Base-by-base conservation (phyloP, 2,113 vertebrate species). In the Eptatretus burgeri region DNA sequence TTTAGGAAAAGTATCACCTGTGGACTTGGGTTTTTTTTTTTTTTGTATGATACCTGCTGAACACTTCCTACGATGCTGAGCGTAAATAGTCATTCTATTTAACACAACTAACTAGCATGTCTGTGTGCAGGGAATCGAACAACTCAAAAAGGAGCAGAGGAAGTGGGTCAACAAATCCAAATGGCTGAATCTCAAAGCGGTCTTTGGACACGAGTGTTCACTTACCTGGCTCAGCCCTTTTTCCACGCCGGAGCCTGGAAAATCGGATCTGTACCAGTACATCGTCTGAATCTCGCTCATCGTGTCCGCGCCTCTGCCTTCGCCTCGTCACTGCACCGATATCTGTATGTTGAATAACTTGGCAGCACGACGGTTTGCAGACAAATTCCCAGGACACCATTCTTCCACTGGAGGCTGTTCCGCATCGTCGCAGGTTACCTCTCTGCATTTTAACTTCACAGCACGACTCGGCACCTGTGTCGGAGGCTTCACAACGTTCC, bases 81-180 rank as follows among this genome's bases (percentile, higher is more conserved):
- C 65, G 68, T 56, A 67, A 49, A 4, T 62, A 66, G 51, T 69
- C 68, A 51, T 64, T 64, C 71, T 70, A 67, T 1, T 13, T 63
- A 66, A 60, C 71, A 72, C 66, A 70, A 63, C 18, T 64, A 62
- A 10, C 65, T 63, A 66, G 67, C 69, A 64, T 81, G 70, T 78
- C 51, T 75, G 66, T 75, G 79, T 74, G 67, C 81, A 98, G 91
- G 89, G 89, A 63, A 98, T 98, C 72, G 91, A 98, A 72, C 91
- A 98, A 75, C 82, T 98, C 71, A 98, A 98, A 78, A 98, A 94
- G 75, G 91, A 98, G 79, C 89, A 98, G 81, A 79, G 81, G 74
- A 78, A 77, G 78, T 98, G 91, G 91, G 80, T 80, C 72, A 98
- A 96, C 77, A 86, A 76, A 79, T 87, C 89, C 68, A 88, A 80